Percentiles rank a stretch among this genome's conserved stretches.
phyloP scores from a whole-genome alignment of 2,888 invertebrate genomes.

The Tenthredo distinguenda region DNA sequence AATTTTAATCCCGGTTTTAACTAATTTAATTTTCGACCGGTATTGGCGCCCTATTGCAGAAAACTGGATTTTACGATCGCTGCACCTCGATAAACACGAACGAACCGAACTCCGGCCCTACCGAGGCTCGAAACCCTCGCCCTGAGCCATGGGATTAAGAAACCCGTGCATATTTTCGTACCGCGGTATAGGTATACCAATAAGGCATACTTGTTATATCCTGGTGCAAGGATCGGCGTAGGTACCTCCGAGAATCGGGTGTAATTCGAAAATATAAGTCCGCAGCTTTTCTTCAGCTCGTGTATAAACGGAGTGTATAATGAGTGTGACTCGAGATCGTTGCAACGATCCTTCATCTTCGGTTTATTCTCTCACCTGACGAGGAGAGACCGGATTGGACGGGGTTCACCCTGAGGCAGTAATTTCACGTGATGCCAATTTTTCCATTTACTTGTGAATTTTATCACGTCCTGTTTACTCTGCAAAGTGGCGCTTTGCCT shows the following conservation, averaged over 20 bases:
- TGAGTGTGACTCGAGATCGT: neutral
- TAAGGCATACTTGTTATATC: neutral
- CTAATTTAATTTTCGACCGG: slow-evolving; percentile 62
- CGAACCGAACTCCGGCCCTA: neutral
- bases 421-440: slow-evolving; percentile 27
- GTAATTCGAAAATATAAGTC: neutral
- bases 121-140: neutral
- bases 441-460: slow-evolving; percentile 30
- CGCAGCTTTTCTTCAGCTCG: neutral
- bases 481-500: slow-evolving; percentile 40
- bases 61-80: slow-evolving; percentile 38
- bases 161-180: neutral
- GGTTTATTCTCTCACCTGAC: slow-evolving; percentile 13
- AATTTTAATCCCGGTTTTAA: slow-evolving; percentile 64
- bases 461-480: slow-evolving; percentile 45
- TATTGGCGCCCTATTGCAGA: slow-evolving; percentile 34
- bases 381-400: slow-evolving; percentile 8
- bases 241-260: slow-evolving; percentile 9
- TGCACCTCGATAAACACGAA: slow-evolving; percentile 30
- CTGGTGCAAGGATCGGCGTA: neutral
- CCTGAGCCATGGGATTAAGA: slow-evolving; percentile 34
- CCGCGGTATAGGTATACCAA: neutral
- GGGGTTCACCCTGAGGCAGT: slow-evolving; percentile 32
- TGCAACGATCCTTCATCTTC: neutral
- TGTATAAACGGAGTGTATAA: neutral